Evolutionary conservation across 2,797 vertebrate species (phyloP).

Genomic region (Enteromius thamalakanensis): DNA sequence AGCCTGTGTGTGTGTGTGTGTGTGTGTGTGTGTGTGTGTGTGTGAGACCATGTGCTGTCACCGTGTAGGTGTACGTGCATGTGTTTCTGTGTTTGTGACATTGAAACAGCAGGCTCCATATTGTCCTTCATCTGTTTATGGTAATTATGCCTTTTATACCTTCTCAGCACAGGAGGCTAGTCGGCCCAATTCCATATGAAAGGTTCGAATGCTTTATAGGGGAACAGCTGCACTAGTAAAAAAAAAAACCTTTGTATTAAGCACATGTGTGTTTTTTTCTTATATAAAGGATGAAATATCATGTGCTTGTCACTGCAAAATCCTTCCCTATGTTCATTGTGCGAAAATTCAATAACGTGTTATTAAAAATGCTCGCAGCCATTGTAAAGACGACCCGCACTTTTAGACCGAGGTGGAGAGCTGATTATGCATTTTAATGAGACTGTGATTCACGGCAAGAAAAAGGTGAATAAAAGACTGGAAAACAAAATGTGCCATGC

Average conservation of each 20-base stretch:
- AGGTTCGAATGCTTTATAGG: conserved; percentile 70
- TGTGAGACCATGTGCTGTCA: neutral
- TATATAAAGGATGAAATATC: conserved; percentile 63
- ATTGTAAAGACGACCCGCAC: conserved; percentile 71
- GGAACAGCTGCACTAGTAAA: conserved; percentile 71
- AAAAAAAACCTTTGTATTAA: conserved; percentile 14
- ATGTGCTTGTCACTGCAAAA: conserved; percentile 64
- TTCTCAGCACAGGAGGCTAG: conserved; percentile 68
- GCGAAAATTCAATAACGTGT: conserved; percentile 72
- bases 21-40: too few relatives aligned
- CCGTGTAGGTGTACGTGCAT: conserved; percentile 30
- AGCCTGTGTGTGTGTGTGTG: neutral
- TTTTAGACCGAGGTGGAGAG: conserved; percentile 69
- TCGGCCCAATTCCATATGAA: conserved; percentile 68
- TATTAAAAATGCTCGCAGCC: conserved; percentile 81
- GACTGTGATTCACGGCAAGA: conserved; percentile 64
- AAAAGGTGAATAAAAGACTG: conserved; percentile 62
- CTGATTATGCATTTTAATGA: conserved; percentile 76
- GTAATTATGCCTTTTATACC: conserved; percentile 76
- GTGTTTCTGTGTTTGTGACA: conserved; percentile 59
- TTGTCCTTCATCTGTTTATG: conserved; percentile 75
- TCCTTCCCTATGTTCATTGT: conserved; percentile 62
- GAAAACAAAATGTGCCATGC: conserved; percentile 66
- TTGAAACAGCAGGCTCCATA: conserved; percentile 70
- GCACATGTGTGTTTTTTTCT: neutral